These are phyloP conservation scores for Caenorhabditis inopinata DNA, from an alignment of 1,140 invertebrate genomes.

Conservation along the genomic window DNA sequence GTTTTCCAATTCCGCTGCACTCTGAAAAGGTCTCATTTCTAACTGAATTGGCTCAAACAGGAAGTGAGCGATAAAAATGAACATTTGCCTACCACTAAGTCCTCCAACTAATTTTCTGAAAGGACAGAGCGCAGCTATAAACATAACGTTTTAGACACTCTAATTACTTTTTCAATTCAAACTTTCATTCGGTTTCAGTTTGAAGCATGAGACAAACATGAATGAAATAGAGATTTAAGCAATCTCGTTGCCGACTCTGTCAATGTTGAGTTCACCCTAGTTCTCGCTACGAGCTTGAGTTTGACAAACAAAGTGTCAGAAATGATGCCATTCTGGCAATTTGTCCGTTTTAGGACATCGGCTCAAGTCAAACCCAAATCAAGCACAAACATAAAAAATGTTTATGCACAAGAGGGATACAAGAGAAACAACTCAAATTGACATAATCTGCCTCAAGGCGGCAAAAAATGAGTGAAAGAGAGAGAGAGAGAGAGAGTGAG, in stretches of 20 bases:
- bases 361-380: background rate
- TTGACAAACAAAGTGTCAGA: conserved; percentile 29
- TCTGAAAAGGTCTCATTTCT: too few species aligned
- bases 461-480: background rate
- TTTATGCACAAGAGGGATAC: background rate
- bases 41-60: too few species aligned
- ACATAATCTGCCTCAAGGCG: conserved; percentile 21
- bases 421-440: conserved; percentile 15
- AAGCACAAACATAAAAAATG: conserved; percentile 17
- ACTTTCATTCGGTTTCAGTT: too few species aligned
- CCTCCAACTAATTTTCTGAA: too few species aligned
- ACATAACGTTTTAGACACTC: too few species aligned
- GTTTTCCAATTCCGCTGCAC: too few species aligned
- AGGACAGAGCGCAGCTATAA: too few species aligned
- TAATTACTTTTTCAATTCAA: too few species aligned
- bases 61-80: too few species aligned
- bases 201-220: too few species aligned
- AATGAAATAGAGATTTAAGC: background rate
- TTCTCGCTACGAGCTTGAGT: background rate
- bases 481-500: background rate
- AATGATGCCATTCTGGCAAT: conserved; percentile 22
- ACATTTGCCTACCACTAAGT: too few species aligned
- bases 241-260: background rate
- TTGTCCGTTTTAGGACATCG: background rate
- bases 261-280: background rate